phyloP scores from a whole-genome alignment of 1,140 invertebrate species.

The Varroa destructor region DNA sequence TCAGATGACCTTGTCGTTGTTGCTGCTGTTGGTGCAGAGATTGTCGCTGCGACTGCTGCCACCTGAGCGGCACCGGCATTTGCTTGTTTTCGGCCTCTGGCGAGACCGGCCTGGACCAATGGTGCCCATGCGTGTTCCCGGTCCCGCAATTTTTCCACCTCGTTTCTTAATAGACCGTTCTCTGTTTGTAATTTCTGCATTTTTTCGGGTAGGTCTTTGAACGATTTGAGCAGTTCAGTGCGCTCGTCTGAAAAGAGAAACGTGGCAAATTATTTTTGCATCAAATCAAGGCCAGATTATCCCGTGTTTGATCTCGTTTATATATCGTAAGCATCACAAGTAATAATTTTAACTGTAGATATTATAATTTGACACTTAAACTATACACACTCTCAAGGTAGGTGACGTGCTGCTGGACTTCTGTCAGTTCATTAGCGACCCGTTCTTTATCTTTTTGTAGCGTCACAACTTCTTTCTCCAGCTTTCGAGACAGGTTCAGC shows the following conservation, averaged over 20 bases:
- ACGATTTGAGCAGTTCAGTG: slow-evolving; percentile 13
- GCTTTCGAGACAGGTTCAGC: slow-evolving; percentile 1
- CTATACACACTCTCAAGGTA: slow-evolving; percentile 11
- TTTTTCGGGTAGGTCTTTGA: slow-evolving; percentile 2
- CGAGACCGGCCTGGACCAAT: no score
- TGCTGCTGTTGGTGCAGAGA: no score
- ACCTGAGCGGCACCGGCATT: no score
- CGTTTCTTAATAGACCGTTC: neutral
- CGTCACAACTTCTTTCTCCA: slow-evolving; percentile 21
- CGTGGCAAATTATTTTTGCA: no score
- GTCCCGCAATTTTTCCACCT: no score
- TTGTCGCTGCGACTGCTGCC: no score
- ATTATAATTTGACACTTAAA: neutral
- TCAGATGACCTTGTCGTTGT: no score
- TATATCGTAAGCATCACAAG: neutral
- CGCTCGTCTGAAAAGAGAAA: neutral
- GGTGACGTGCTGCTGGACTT: slow-evolving; percentile 1
- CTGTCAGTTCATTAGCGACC: neutral
- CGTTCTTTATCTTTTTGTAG: slow-evolving; percentile 24
- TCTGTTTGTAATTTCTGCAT: slow-evolving; percentile 3
- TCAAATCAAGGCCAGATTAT: no score
- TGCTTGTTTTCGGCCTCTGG: no score
- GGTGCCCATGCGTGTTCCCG: no score
- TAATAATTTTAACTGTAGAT: neutral
- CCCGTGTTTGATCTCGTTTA: neutral